These are phyloP conservation scores for Osedax fenrisi DNA, from an alignment of 2,888 invertebrate species.

Conservation along the genomic window DNA sequence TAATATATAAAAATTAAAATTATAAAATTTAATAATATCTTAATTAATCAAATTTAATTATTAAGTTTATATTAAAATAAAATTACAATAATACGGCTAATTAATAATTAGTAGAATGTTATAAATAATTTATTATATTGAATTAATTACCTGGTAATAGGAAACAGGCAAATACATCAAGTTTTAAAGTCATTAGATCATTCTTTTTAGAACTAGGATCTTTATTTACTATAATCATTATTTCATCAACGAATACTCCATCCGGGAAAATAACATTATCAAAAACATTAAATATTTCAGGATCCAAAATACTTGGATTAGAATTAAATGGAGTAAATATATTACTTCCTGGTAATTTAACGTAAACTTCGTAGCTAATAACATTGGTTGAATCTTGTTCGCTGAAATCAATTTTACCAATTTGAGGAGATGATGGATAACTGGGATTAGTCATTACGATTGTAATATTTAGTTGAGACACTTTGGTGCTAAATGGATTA, in stretches of 20 bases:
- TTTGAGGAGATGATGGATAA: neutral
- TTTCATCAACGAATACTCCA: constrained; percentile 4
- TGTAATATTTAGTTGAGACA: constrained; percentile 3
- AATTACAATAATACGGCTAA: no score
- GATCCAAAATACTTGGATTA: neutral
- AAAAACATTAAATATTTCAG: constrained; percentile 1
- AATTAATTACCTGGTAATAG: neutral
- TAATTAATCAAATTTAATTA: no score
- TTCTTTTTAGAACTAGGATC: neutral
- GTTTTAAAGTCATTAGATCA: neutral
- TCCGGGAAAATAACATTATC: constrained; percentile 9
- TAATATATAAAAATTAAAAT: no score
- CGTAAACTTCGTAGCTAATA: constrained; percentile 4
- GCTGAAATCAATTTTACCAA: constrained; percentile 9
- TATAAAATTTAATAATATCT: no score
- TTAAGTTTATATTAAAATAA: no score
- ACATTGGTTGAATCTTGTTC: constrained; percentile 3
- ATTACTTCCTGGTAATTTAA: neutral
- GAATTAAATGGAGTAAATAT: constrained; percentile 11
- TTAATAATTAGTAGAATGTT: no score
- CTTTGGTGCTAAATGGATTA: neutral
- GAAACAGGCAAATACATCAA: neutral
- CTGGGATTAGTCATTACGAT: constrained; percentile 9
- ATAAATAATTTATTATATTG: no score
- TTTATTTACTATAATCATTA: neutral